Evolutionary conservation across 2,797 vertebrate genomes (phyloP).

Genomic region (Molossus alvarezi): DNA sequence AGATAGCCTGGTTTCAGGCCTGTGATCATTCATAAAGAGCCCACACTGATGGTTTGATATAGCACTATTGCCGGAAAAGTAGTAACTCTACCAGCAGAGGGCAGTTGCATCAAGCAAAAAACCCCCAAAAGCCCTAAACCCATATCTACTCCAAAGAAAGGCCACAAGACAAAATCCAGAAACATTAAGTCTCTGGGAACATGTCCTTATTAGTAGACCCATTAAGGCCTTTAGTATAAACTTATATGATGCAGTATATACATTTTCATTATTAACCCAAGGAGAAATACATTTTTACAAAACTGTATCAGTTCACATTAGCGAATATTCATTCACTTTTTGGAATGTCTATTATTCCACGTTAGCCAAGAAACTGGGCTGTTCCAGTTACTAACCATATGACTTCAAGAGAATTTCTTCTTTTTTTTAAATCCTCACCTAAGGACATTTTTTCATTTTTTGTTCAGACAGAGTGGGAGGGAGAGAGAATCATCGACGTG

Average conservation of each 20-base stretch:
- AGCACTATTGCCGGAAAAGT: background rate
- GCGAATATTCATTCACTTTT: constrained; percentile 32
- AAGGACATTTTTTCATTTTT: no score
- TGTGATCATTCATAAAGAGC: background rate
- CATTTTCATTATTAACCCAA: constrained; percentile 57
- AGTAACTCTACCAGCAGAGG: constrained; percentile 67
- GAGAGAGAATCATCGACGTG: no score
- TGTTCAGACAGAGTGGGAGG: no score
- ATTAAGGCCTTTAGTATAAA: constrained; percentile 22
- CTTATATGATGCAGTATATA: background rate
- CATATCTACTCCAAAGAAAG: constrained; percentile 26
- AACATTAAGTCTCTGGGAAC: background rate
- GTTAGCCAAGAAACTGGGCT: background rate
- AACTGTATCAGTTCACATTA: constrained; percentile 57
- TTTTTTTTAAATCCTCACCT: no score
- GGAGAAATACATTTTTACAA: constrained; percentile 63
- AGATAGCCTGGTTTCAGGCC: background rate
- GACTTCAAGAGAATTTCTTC: constrained; percentile 33
- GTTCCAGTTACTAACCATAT: constrained; percentile 16
- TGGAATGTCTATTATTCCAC: constrained; percentile 35
- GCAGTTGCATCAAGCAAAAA: constrained; percentile 53
- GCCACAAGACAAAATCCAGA: background rate
- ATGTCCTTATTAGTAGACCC: background rate
- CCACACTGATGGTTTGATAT: background rate
- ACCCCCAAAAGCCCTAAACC: background rate